phyloP scores from a whole-genome alignment of 2,113 vertebrate genomes.

The Periophthalmodon schlosseri region DNA sequence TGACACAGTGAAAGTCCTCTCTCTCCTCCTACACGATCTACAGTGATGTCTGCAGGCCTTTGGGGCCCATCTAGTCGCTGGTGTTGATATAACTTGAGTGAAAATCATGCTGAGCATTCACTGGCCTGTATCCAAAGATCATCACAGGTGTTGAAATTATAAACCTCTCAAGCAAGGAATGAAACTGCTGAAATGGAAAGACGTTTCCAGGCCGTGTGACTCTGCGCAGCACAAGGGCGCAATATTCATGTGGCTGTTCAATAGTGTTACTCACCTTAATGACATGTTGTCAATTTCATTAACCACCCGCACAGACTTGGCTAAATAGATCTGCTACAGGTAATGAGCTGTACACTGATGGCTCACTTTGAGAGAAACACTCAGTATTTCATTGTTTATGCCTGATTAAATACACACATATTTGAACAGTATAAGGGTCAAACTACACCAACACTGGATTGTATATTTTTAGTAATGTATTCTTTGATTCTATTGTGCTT shows the following conservation, averaged over 20 bases:
- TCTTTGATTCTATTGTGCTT: not conserved
- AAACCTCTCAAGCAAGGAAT: constrained; percentile 52
- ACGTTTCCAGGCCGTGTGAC: constrained; percentile 16
- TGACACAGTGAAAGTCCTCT: not conserved
- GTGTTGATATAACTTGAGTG: constrained; percentile 37
- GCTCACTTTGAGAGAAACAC: not conserved
- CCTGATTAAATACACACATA: not conserved
- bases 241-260: constrained; percentile 18
- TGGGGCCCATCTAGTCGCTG: constrained; percentile 19
- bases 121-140: constrained; percentile 59
- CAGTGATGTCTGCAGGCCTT: constrained; percentile 26
- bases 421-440: not conserved
- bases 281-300: constrained; percentile 27
- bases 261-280: constrained; percentile 13
- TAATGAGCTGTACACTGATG: constrained; percentile 18
- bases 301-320: not conserved
- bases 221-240: constrained; percentile 7
- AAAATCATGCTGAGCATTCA: constrained; percentile 47
- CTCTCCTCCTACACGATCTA: constrained; percentile 15
- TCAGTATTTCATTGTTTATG: not conserved
- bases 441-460: not conserved
- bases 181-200: constrained; percentile 31
- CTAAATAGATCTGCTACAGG: constrained; percentile 2
- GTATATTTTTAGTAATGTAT: not conserved
- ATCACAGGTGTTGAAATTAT: constrained; percentile 52